Conservation (phyloP, 2,888 invertebrate genomes). For the Dascillus cervinus region DNA sequence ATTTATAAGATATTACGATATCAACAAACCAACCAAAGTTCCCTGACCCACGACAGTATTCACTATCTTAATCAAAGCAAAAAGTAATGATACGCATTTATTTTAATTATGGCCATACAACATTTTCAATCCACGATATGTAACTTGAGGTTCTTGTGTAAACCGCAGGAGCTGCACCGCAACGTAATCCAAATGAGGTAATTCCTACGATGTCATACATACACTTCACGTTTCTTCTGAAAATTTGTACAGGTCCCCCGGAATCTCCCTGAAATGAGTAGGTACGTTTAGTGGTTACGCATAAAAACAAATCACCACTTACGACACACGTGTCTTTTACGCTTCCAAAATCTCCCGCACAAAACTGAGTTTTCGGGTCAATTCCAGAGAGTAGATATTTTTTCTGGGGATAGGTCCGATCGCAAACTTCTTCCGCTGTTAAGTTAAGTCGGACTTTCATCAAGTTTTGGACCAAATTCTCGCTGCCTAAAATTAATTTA, state of each 20-base stretch:
- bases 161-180: constrained; percentile 39
- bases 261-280: constrained; percentile 47
- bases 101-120: constrained; percentile 43
- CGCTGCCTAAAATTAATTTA: constrained; percentile 15
- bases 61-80: too few species aligned
- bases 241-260: constrained; percentile 31
- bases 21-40: too few species aligned
- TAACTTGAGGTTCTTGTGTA: constrained; percentile 41
- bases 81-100: too few species aligned
- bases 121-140: constrained; percentile 42
- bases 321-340: too few species aligned
- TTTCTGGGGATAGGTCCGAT: constrained; percentile 17
- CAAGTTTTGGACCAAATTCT: constrained; percentile 14
- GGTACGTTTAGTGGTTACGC: background rate
- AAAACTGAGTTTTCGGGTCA: constrained; percentile 21
- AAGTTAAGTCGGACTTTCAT: constrained; percentile 21
- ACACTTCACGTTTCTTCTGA: constrained; percentile 2
- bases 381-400: constrained; percentile 17
- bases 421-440: constrained; percentile 13
- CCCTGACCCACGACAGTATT: too few species aligned
- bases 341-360: constrained; percentile 22
- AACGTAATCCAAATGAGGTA: constrained; percentile 17
- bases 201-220: constrained; percentile 17
- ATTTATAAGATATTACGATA: too few species aligned
- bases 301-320: too few species aligned